Percentiles rank a stretch among this genome's conserved stretches.
phyloP scores from a whole-genome alignment of 2,797 vertebrate species.

The Falco biarmicus region DNA sequence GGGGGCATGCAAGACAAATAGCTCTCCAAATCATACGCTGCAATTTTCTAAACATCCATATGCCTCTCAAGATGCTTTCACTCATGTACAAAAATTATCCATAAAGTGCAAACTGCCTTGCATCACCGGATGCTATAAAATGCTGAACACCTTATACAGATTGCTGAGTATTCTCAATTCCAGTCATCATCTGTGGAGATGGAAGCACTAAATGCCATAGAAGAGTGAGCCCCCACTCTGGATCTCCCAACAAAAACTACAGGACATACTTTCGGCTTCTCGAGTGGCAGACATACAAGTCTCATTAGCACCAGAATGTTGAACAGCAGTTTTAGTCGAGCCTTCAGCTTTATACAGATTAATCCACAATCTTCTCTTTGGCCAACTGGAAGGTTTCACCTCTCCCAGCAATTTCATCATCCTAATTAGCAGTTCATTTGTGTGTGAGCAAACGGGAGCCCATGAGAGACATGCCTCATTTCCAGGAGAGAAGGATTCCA shows the following conservation, averaged over 20 bases:
- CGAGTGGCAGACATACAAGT: constrained; percentile 46
- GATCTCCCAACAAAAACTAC: background rate
- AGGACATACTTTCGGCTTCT: constrained; percentile 40
- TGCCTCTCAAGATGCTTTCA: constrained; percentile 58
- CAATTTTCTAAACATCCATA: constrained; percentile 43
- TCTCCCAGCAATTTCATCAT: constrained; percentile 57
- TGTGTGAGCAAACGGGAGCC: background rate
- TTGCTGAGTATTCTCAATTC: background rate
- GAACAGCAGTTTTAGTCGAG: constrained; percentile 55
- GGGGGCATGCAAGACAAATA: constrained; percentile 11
- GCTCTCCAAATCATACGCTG: constrained; percentile 24
- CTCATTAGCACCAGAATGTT: constrained; percentile 66
- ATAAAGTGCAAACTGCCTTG: constrained; percentile 12
- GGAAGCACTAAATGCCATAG: background rate
- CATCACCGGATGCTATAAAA: background rate
- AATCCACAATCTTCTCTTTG: constrained; percentile 46
- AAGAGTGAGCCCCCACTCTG: constrained; percentile 3
- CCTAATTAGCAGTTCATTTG: constrained; percentile 68
- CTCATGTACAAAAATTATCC: constrained; percentile 1
- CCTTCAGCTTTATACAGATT: constrained; percentile 54
- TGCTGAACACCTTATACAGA: background rate
- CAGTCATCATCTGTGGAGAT: background rate
- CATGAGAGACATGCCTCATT: constrained; percentile 41
- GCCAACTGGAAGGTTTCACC: constrained; percentile 69
- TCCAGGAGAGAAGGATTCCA: constrained; percentile 58